A percentile compares a stretch with the other conserved stretches of the same genome.
These are phyloP conservation scores for Eleutherodactylus coqui DNA, from an alignment of 2,797 vertebrate genomes.

Conservation along the genomic window DNA sequence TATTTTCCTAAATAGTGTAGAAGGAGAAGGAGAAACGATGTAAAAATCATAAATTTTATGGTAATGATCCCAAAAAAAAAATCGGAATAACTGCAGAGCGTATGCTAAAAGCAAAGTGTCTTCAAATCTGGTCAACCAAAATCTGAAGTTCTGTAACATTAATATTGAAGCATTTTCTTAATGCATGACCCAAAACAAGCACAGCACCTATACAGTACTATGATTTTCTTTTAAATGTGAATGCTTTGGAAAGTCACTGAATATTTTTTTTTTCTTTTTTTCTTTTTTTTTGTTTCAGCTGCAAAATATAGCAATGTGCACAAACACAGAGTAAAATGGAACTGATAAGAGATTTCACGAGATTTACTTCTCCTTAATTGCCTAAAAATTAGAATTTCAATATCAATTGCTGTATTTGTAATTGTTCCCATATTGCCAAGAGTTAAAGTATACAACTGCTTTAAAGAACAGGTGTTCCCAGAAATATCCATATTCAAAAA, in stretches of 20 bases:
- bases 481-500: neutral
- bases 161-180: slow-evolving; percentile 77
- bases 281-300: slow-evolving; percentile 78
- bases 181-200: slow-evolving; percentile 75
- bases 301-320: slow-evolving; percentile 77
- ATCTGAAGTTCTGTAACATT: slow-evolving; percentile 65
- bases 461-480: neutral
- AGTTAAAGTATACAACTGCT: neutral
- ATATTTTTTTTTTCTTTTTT: slow-evolving; percentile 73
- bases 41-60: no score
- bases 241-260: slow-evolving; percentile 80
- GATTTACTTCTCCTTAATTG: neutral
- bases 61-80: neutral
- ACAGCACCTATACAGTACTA: slow-evolving; percentile 60
- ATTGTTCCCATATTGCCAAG: neutral
- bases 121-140: slow-evolving; percentile 79
- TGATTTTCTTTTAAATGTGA: slow-evolving; percentile 79
- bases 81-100: neutral
- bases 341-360: slow-evolving; percentile 75
- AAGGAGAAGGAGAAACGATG: no score
- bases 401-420: neutral
- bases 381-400: neutral
- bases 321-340: slow-evolving; percentile 78
- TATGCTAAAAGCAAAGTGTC: slow-evolving; percentile 76
- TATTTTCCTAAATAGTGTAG: no score